Conservation (phyloP, 2,113 vertebrate genomes). For the Zapornia atra region DNA sequence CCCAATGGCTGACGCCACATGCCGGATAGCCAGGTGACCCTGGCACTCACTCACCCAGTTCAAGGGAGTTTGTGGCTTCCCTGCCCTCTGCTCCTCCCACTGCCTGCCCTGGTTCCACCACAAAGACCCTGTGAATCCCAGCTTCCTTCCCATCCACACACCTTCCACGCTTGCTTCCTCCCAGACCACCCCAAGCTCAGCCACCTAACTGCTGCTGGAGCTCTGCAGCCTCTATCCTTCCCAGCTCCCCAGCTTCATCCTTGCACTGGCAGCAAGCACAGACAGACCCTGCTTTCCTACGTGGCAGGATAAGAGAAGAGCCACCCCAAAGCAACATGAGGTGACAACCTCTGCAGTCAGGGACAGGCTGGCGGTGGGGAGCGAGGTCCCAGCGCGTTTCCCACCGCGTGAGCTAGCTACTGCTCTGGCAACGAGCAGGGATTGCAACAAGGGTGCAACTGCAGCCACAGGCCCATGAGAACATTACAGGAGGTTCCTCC, state of each 20-base stretch:
- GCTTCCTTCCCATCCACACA: not conserved
- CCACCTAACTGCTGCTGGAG: not conserved
- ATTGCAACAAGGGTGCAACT: not conserved
- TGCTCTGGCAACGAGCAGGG: not conserved
- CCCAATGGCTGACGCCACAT: accelerated
- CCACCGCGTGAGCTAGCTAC: not conserved
- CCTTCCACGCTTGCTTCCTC: not conserved
- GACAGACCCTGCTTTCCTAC: not conserved
- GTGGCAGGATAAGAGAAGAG: not conserved
- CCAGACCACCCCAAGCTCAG: not conserved
- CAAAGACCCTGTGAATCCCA: not conserved
- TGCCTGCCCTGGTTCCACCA: not conserved
- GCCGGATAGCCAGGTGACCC: not conserved
- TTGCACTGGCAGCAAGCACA: not conserved
- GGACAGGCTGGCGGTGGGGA: not conserved
- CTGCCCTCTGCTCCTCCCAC: accelerated
- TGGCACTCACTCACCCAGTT: not conserved
- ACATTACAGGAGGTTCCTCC: accelerated
- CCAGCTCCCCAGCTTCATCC: not conserved
- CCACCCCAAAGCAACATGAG: not conserved
- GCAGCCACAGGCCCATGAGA: not conserved
- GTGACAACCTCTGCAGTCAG: not conserved
- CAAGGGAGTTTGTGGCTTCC: not conserved
- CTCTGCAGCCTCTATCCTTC: not conserved
- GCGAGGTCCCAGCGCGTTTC: not conserved